Base-by-base conservation (phyloP, 2,113 vertebrate genomes). In the Cichladusa arquata region DNA sequence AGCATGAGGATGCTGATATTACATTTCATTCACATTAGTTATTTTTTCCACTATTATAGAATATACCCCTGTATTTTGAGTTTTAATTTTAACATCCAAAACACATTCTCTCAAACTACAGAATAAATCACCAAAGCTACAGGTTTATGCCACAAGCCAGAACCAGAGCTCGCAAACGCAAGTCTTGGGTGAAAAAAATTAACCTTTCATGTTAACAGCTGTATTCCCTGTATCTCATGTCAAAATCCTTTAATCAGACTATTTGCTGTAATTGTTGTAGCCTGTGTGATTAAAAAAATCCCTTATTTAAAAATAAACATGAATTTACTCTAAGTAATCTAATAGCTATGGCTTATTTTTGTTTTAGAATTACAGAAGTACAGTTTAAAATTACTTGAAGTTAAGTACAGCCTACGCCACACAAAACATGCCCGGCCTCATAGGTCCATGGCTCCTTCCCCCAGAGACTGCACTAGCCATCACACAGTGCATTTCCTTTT, bases 371-470 rank as follows among this genome's bases (percentile, higher is more conserved):
- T 62, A 20, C 11, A 73, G 44, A 51, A 51, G 26, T 51, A 51
- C 50, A 51, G 26, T 28, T 28, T 28, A 28, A 28, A 51, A 51
- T 51, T 51, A 23, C 17, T 2, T 0, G 1, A 57, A 48, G 31
- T 20, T 12, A 31, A 53, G 19, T 11, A 51, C 1, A 2, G 36
- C 31, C 26, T 36, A 50, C 0, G 0, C 8, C 78, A 82, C 14
- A 20, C 5, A 66, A 56, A 72, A 64, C 40, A 34, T 4, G 42
- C 15, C 31, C 12, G 8, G 50, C n/a, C 6, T 36, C 47, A 28
- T 0, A 45, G 5, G 18, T 48, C 40, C 18, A 8, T 6, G 31
- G 78, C 28, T 84, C 34, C 42, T 47, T 78, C 14, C 22, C 19
- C 31, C 12, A 26, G 54, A 26, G 48, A 40, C 0, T 42, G n/a